Conservation (phyloP, 2,113 vertebrate genomes). For the Periophthalmodon schlosseri region DNA sequence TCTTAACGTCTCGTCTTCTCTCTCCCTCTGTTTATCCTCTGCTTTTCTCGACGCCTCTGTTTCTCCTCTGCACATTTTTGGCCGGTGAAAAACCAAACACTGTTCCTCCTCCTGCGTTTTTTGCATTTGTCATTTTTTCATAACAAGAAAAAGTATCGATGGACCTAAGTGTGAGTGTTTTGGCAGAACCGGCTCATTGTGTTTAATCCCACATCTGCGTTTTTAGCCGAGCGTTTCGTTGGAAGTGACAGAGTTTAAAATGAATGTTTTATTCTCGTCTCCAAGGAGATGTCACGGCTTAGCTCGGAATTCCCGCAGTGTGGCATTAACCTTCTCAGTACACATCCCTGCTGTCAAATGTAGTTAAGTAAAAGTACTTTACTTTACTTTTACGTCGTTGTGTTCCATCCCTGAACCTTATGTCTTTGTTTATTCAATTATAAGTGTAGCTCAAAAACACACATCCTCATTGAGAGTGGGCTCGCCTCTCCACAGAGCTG, state of each 20-base stretch:
- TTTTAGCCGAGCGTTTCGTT: not conserved
- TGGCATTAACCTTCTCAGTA: too few species aligned
- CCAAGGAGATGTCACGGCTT: too few species aligned
- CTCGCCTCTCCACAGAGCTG: too few species aligned
- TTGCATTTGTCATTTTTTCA: slow-evolving; percentile 8
- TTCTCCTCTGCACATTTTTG: slow-evolving; percentile 32
- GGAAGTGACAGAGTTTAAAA: not conserved
- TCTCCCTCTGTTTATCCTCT: slow-evolving; percentile 50
- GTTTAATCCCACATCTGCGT: not conserved
- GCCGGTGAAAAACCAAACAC: slow-evolving; percentile 31
- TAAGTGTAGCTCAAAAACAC: too few species aligned
- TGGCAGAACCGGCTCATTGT: not conserved
- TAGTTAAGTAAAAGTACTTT: too few species aligned
- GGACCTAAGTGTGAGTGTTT: not conserved
- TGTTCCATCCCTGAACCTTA: too few species aligned
- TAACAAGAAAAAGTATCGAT: slow-evolving; percentile 3
- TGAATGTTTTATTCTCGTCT: too few species aligned
- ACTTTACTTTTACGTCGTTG: too few species aligned
- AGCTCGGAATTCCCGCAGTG: too few species aligned
- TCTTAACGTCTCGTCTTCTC: slow-evolving; percentile 1
- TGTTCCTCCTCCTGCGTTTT: slow-evolving; percentile 39
- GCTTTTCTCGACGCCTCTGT: slow-evolving; percentile 26
- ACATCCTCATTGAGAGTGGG: too few species aligned
- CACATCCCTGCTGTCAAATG: too few species aligned
- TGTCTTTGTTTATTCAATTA: too few species aligned